Base-by-base conservation (phyloP, 2,888 invertebrate species). In the Cyclophora punctaria region DNA sequence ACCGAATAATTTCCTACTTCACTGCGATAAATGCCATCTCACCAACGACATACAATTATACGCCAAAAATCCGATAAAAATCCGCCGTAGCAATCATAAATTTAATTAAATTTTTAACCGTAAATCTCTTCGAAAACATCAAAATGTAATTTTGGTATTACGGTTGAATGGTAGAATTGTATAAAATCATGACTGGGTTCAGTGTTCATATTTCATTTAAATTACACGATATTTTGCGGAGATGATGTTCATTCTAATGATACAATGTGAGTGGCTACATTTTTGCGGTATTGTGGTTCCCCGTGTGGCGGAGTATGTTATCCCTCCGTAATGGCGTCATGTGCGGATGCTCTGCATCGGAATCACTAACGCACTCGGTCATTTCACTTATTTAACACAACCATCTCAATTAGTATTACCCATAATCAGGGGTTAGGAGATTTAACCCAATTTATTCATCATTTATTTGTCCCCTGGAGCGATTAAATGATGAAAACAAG, bases 71-170 rank as follows among this genome's bases (percentile, higher is more conserved):
- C 56, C 56, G 60, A 59, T 53, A 62, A 63, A 63, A 64, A 63
- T 57, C 57, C 58, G 61, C 64, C 64, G 69, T 67, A 63, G 61
- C 57, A 60, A 68, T 67, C 61, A 59, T 55, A 57, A 63, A 62
- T 72, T 77, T 75, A 75, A 77, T 77, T 75, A 73, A 75, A 75
- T 69, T 69, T 71, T 69, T 59, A 60, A 58, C 63, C 67, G 63
- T 73, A 69, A 75, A 75, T 74, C 69, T 69, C 59, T 57, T 52
- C 61, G 60, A 56, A 55, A 62, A 59, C 70, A 69, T 71, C 69
- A 73, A 71, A 76, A 73, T 63, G 68, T 71, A 68, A 76, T 72
- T 73, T 55, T 65, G 57, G 58, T 57, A 66, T 62, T 59, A 67
- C 63, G 59, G 58, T 61, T 60, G 57, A 57, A 44, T 56, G 52